Base-by-base conservation (phyloP, 2,113 vertebrate species). In the Chloebia gouldiae region DNA sequence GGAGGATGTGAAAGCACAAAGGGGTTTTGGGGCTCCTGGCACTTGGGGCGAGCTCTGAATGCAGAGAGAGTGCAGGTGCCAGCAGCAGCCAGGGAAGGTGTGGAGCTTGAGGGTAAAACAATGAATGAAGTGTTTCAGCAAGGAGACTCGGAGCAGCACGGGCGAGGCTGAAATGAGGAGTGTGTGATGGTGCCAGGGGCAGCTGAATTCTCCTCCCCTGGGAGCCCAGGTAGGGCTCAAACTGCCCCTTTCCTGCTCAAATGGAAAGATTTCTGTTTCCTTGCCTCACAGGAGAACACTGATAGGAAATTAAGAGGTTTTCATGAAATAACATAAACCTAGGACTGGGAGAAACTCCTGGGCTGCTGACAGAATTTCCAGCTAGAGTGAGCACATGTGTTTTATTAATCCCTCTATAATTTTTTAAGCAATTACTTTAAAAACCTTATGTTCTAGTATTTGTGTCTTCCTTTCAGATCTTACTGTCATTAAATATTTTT, bases 131-230 rank as follows among this genome's bases (percentile, higher is more conserved):
- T 11, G 18, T 82, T 94, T 64, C 37, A 44, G 3, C 15, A 40
- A 15, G 35, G 51, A 59, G 35, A 12, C 4, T 0, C 27, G 30
- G 7, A 45, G n/a, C 37, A 66, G 30, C 6, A 6, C 1, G 11
- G 56, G 78, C 40, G 28, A 6, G 27, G 1, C 5, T 33, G 44
- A 28, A 66, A 14, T 2, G 40, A 40, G 35, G 47, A 23, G 0
- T 0, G 5, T 22, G 76, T 3, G 4, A 11, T 35, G 3, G 4
- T 19, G 4, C 25, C 0, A 0, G 7, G 30, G 49, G 39, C 49
- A 39, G 65, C 75, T 22, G 23, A 20, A 5, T n/a, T 51, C 53
- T 69, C 8, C 82, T 47, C 19, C 25, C 49, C 13, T 1, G 2
- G 14, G 44, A 77, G 64, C 39, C 40, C 19, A 39, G 21, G 18